phyloP scores from a whole-genome alignment of 2,888 invertebrate genomes.

The Cantharis flavilabris region DNA sequence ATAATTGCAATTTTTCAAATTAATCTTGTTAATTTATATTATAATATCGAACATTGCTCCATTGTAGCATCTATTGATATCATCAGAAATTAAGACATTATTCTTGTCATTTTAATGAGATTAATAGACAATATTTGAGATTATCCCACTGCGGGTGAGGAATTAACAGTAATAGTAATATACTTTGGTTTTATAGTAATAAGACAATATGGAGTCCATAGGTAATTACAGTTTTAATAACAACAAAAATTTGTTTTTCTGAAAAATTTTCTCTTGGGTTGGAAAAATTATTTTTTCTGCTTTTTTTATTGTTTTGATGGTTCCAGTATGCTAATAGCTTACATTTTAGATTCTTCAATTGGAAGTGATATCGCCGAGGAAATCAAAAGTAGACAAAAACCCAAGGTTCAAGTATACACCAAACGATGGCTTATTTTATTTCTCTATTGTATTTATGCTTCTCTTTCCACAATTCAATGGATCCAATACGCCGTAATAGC shows the following conservation, averaged over 20 bases:
- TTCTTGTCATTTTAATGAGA: background rate
- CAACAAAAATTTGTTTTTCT: too few relatives aligned
- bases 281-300: too few relatives aligned
- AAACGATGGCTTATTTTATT: background rate
- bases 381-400: background rate
- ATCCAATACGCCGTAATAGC: background rate
- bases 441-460: background rate
- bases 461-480: background rate
- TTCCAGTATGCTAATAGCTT: background rate
- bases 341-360: background rate
- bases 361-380: background rate
- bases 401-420: background rate
- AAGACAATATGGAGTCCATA: background rate
- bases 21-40: background rate
- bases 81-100: too few relatives aligned
- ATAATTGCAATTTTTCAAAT: background rate
- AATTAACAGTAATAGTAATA: background rate
- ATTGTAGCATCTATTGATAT: too few relatives aligned
- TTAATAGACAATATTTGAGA: background rate
- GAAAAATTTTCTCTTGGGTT: too few relatives aligned
- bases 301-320: too few relatives aligned
- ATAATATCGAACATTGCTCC: too few relatives aligned
- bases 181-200: too few relatives aligned
- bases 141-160: background rate
- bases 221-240: background rate